Percentiles rank a stretch among this genome's conserved stretches.
phyloP scores from a whole-genome alignment of 2,113 vertebrate species.

The Motacilla tschutschensis region DNA sequence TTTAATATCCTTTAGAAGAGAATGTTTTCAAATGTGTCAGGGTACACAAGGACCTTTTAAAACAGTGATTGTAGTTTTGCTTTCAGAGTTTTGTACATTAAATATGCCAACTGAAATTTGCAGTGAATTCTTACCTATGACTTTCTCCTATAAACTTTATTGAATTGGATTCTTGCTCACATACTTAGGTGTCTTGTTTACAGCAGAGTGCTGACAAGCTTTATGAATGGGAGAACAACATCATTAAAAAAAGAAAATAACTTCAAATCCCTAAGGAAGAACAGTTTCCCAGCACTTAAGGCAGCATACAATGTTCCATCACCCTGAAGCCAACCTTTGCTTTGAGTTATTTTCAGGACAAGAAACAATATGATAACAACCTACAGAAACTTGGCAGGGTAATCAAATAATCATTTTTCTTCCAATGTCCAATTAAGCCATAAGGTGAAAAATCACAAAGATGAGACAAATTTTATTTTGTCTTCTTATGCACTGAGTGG shows the following conservation, averaged over 20 bases:
- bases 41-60: not conserved
- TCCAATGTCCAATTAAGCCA: not conserved
- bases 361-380: slow-evolving; percentile 23
- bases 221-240: slow-evolving; percentile 4
- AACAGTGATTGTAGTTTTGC: not conserved
- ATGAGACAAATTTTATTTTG: slow-evolving; percentile 41
- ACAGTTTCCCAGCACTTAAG: not conserved
- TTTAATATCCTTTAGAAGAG: not conserved
- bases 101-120: not conserved
- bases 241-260: not conserved
- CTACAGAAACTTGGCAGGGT: not conserved
- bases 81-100: not conserved
- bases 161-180: not conserved
- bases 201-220: not conserved
- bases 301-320: not conserved
- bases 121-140: not conserved
- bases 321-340: not conserved
- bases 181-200: not conserved
- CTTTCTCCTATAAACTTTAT: slow-evolving; percentile 1
- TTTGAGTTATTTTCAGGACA: not conserved
- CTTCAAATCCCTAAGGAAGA: not conserved
- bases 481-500: slow-evolving; percentile 27
- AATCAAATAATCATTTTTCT: not conserved
- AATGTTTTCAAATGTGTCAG: not conserved
- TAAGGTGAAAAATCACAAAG: slow-evolving; percentile 18